phyloP scores from a whole-genome alignment of 2,113 vertebrate species.

The Ibidorhyncha struthersii region DNA sequence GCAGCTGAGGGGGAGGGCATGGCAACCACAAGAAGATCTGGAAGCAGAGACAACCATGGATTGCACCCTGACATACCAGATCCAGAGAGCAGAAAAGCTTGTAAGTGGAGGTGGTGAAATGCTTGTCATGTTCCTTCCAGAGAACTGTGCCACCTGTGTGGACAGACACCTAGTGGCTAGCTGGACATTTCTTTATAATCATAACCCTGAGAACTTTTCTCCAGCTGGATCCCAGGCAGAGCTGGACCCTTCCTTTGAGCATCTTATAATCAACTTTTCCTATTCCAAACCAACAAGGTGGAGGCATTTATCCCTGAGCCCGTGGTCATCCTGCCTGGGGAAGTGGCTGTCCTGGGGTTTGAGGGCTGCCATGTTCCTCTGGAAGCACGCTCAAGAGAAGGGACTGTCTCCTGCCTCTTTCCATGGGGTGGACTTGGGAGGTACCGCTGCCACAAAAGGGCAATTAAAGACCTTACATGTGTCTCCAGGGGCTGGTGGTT shows the following conservation, averaged over 20 bases:
- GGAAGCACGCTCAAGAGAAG: not conserved
- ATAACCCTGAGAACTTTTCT: not conserved
- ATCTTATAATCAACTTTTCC: not conserved
- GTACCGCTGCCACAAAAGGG: not conserved
- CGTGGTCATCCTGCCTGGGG: not conserved
- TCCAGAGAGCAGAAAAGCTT: not conserved
- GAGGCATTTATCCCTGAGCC: not conserved
- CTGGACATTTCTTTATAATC: not conserved
- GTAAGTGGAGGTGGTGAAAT: not conserved
- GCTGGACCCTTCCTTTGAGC: not conserved
- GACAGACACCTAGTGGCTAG: not conserved
- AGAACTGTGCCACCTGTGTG: not conserved
- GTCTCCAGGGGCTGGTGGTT: not conserved
- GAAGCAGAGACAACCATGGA: not conserved
- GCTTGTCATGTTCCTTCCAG: not conserved
- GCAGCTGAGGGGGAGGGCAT: not conserved
- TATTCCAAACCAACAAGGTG: not conserved
- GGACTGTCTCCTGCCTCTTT: not conserved
- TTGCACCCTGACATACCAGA: not conserved
- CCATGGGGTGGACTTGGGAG: not conserved
- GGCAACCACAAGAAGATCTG: not conserved
- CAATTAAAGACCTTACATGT: not conserved
- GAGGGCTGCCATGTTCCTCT: not conserved
- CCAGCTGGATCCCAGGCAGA: not conserved
- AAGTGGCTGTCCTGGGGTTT: not conserved